phyloP scores from a whole-genome alignment of 2,113 vertebrate species.

The Osmerus mordax region DNA sequence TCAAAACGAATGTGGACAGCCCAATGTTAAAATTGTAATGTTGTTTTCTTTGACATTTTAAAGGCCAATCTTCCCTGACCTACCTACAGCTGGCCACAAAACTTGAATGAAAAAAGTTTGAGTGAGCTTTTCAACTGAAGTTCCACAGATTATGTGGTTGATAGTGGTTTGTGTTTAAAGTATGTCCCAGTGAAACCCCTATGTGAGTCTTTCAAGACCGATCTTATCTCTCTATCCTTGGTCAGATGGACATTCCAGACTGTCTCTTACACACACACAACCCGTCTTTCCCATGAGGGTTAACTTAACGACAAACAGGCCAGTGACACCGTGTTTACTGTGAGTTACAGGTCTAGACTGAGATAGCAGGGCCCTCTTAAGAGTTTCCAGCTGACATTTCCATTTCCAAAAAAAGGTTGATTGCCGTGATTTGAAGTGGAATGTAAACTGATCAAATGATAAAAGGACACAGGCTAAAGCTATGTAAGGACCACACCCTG shows the following conservation, averaged over 20 bases:
- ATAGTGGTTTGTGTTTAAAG: slow-evolving; percentile 4
- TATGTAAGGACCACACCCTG: slow-evolving; percentile 65
- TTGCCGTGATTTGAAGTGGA: slow-evolving; percentile 52
- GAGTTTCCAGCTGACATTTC: slow-evolving; percentile 44
- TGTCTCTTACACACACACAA: slow-evolving; percentile 8
- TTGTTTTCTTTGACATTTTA: no score
- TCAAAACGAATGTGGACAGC: no score
- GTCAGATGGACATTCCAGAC: slow-evolving; percentile 58
- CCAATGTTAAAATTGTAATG: no score
- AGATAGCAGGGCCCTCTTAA: slow-evolving; percentile 20
- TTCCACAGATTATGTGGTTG: neutral
- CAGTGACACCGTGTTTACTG: slow-evolving; percentile 31
- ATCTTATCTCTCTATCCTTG: slow-evolving; percentile 59
- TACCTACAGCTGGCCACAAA: neutral
- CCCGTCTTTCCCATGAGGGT: neutral
- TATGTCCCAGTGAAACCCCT: slow-evolving; percentile 57
- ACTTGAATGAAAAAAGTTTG: neutral
- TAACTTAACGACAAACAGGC: slow-evolving; percentile 35
- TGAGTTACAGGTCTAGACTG: slow-evolving; percentile 19
- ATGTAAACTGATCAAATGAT: slow-evolving; percentile 60
- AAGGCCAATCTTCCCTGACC: no score
- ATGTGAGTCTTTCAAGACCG: slow-evolving; percentile 54
- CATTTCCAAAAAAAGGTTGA: slow-evolving; percentile 44
- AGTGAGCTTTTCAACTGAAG: neutral
- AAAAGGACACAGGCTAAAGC: slow-evolving; percentile 61